These are phyloP conservation scores for Bergia sp. DNA, from an alignment of 92 coral and sea anemone genomes.

Conservation along the genomic window DNA sequence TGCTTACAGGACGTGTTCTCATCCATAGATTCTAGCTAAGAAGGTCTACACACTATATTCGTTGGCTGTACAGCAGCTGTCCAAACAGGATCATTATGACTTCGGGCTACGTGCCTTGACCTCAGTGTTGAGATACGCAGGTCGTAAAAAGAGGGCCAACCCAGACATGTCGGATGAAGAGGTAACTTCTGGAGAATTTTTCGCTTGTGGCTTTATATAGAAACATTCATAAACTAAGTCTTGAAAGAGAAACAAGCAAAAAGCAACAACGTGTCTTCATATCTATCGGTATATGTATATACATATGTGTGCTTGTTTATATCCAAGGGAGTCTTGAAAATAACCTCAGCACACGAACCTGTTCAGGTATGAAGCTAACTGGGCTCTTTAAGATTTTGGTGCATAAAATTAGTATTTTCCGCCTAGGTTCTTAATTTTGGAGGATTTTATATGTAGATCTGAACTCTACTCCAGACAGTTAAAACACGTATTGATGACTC, in stretches of 20 bases:
- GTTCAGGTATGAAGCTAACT: too few species aligned
- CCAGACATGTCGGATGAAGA: conserved; percentile 99
- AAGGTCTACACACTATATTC: conserved; percentile 95
- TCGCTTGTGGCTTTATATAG: not conserved
- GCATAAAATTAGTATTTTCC: too few species aligned
- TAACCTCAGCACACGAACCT: too few species aligned
- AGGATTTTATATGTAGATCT: too few species aligned
- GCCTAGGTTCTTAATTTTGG: too few species aligned
- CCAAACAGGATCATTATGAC: conserved; percentile 98
- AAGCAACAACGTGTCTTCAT: too few species aligned
- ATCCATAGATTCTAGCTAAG: conserved; percentile 85
- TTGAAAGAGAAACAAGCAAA: too few species aligned
- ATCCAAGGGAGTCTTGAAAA: too few species aligned
- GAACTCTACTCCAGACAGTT: too few species aligned
- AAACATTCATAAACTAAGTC: not conserved
- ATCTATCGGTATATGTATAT: too few species aligned
- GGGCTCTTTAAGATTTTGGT: too few species aligned
- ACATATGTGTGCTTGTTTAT: too few species aligned
- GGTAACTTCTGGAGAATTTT: conserved; percentile 50
- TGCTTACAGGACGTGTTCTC: not conserved
- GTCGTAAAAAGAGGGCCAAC: conserved; percentile 91
- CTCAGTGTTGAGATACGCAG: conserved; percentile 95
- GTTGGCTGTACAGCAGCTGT: conserved; percentile 94
- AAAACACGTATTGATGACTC: not conserved
- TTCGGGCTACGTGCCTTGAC: conserved; percentile 98